phyloP scores from a whole-genome alignment of 2,113 vertebrate species.

The Silurus asotus region DNA sequence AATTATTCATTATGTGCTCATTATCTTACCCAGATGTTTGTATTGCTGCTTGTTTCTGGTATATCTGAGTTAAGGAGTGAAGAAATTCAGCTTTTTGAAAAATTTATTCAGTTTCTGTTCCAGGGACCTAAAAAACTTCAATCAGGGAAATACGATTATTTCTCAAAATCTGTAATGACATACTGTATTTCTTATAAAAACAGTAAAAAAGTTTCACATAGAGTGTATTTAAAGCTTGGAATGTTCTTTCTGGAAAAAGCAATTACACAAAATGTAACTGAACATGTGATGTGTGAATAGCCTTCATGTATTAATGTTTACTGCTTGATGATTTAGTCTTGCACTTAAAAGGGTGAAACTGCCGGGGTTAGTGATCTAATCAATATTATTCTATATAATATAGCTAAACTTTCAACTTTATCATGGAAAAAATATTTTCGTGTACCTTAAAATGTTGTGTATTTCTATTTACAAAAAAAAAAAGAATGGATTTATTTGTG shows the following conservation, averaged over 20 bases:
- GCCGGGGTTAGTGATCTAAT: conserved; percentile 27
- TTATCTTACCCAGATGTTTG: neutral
- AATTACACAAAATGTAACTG: conserved; percentile 36
- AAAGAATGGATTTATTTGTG: neutral
- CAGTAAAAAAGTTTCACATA: conserved; percentile 16
- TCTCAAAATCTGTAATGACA: conserved; percentile 35
- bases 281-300: conserved; percentile 44
- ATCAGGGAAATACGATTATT: conserved; percentile 35
- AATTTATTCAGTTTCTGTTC: conserved; percentile 66
- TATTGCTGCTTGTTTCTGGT: neutral
- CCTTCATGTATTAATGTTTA: conserved; percentile 53
- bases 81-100: conserved; percentile 36
- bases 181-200: conserved; percentile 33
- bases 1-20: neutral
- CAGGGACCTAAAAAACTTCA: conserved; percentile 50
- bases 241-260: conserved; percentile 42
- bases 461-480: neutral
- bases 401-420: conserved; percentile 56
- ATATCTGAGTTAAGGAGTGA: neutral
- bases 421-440: conserved; percentile 37
- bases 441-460: conserved; percentile 9
- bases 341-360: conserved; percentile 17
- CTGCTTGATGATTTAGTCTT: conserved; percentile 51
- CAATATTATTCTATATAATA: conserved; percentile 18
- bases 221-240: conserved; percentile 34